phyloP scores from a whole-genome alignment of 1,140 invertebrate species.

The Drosophila ambigua region DNA sequence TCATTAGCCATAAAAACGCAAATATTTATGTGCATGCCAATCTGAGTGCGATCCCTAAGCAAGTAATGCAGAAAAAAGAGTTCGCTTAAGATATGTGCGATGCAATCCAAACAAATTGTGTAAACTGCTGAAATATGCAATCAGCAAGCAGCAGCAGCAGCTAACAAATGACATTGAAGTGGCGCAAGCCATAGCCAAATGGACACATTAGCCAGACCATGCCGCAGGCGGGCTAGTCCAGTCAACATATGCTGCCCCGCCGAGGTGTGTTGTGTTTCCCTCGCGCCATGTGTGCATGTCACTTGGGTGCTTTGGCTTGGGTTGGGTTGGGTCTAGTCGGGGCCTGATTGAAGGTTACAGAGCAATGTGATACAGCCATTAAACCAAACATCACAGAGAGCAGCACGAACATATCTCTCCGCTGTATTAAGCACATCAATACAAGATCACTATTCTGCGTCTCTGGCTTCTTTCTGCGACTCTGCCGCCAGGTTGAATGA shows the following conservation, averaged over 20 bases:
- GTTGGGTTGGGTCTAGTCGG: slow-evolving; percentile 4
- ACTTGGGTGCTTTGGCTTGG: slow-evolving; percentile 6
- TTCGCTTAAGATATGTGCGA: slow-evolving; percentile 40
- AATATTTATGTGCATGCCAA: slow-evolving; percentile 15
- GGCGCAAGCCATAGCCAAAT: slow-evolving; percentile 52
- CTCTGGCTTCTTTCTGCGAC: slow-evolving; percentile 28
- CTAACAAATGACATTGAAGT: slow-evolving; percentile 72
- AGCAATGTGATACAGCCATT: slow-evolving; percentile 18
- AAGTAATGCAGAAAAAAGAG: slow-evolving; percentile 1
- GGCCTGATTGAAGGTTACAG: slow-evolving; percentile 29
- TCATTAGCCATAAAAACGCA: slow-evolving; percentile 26
- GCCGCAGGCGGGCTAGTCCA: slow-evolving; percentile 21
- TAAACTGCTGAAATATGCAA: slow-evolving; percentile 58
- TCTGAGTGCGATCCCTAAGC: slow-evolving; percentile 2
- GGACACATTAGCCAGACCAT: slow-evolving; percentile 55
- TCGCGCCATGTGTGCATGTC: slow-evolving; percentile 33
- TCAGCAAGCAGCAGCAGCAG: slow-evolving; percentile 43
- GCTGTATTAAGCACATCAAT: slow-evolving; percentile 1
- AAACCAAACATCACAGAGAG: slow-evolving; percentile 15
- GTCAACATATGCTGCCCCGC: slow-evolving; percentile 7
- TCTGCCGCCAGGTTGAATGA: slow-evolving; percentile 33
- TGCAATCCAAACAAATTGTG: slow-evolving; percentile 36
- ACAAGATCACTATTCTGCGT: slow-evolving; percentile 27
- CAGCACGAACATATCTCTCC: neutral
- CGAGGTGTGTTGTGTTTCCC: slow-evolving; percentile 32